Evolutionary conservation across 2,888 invertebrate species (phyloP).

Genomic region (Taphrorychus bicolor): DNA sequence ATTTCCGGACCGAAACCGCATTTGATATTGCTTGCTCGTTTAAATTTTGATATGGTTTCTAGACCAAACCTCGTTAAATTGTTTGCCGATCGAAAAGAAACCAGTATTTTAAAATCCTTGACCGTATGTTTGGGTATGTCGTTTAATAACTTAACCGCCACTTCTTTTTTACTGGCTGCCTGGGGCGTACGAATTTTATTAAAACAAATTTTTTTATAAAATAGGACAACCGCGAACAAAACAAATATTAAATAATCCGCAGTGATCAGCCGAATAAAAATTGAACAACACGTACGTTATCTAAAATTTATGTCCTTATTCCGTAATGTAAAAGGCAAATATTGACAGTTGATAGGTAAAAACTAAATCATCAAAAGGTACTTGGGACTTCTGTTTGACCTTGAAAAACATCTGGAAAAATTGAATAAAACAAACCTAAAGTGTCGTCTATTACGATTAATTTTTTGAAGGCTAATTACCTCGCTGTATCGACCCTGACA

Average conservation of each 20-base stretch:
- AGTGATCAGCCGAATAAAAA: background rate
- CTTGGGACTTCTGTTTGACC: background rate
- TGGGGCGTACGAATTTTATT: too few species aligned
- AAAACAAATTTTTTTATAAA: too few species aligned
- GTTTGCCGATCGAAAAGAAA: background rate
- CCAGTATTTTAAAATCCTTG: background rate
- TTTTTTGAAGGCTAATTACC: conserved; percentile 3
- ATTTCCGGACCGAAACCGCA: conserved; percentile 7
- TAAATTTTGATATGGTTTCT: background rate
- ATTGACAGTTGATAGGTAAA: background rate
- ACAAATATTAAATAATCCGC: conserved; percentile 3
- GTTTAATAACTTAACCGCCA: background rate
- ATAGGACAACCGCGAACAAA: background rate
- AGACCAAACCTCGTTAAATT: background rate
- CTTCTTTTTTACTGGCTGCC: background rate
- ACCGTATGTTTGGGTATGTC: background rate
- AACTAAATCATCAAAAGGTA: too few species aligned
- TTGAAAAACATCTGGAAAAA: background rate
- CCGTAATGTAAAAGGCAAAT: background rate
- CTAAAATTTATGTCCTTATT: background rate
- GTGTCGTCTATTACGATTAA: background rate
- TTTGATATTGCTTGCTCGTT: background rate
- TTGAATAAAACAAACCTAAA: background rate
- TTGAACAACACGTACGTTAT: background rate
- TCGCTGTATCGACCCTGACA: conserved; percentile 16